Evolutionary conservation across 2,888 invertebrate genomes (phyloP).

Genomic region (Stratiomys singularior): DNA sequence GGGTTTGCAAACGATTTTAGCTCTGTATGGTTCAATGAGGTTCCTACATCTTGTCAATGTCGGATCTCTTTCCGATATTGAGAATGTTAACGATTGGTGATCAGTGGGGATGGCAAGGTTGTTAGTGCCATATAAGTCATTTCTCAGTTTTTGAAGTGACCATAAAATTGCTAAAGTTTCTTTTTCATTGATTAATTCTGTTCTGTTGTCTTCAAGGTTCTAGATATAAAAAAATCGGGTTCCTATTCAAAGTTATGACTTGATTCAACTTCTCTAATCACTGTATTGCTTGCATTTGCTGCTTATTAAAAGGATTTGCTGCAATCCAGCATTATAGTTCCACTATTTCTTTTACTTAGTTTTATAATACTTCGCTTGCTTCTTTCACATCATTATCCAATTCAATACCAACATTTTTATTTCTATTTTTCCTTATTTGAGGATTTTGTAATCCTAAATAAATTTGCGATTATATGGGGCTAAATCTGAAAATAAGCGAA

Average conservation of each 20-base stretch:
- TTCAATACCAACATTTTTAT: conserved; percentile 50
- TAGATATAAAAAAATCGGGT: conserved; percentile 57
- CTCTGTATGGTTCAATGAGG: conserved; percentile 51
- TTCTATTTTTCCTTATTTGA: conserved; percentile 50
- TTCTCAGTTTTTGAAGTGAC: conserved; percentile 59
- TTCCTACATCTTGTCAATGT: conserved; percentile 50
- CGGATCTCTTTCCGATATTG: conserved; percentile 51
- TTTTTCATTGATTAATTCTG: conserved; percentile 58
- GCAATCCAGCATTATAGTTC: conserved; percentile 56
- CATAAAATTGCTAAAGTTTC: conserved; percentile 60
- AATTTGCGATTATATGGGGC: conserved; percentile 46
- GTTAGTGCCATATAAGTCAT: conserved; percentile 59
- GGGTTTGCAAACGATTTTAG: no score
- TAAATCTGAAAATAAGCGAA: conserved; percentile 52
- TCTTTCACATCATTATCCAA: conserved; percentile 48
- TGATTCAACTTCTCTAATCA: conserved; percentile 55
- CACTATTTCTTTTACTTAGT: background rate
- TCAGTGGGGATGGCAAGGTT: conserved; percentile 53
- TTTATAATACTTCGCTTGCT: conserved; percentile 37
- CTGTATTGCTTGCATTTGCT: conserved; percentile 57
- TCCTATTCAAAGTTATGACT: conserved; percentile 57
- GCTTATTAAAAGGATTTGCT: conserved; percentile 56
- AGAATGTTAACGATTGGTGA: conserved; percentile 52
- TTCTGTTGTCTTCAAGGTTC: conserved; percentile 56
- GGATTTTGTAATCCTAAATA: conserved; percentile 51